A percentile compares a stretch with the other conserved stretches of the same genome.
These are phyloP conservation scores for Pollenia angustigena DNA, from an alignment of 2,888 invertebrate genomes.

Conservation along the genomic window DNA sequence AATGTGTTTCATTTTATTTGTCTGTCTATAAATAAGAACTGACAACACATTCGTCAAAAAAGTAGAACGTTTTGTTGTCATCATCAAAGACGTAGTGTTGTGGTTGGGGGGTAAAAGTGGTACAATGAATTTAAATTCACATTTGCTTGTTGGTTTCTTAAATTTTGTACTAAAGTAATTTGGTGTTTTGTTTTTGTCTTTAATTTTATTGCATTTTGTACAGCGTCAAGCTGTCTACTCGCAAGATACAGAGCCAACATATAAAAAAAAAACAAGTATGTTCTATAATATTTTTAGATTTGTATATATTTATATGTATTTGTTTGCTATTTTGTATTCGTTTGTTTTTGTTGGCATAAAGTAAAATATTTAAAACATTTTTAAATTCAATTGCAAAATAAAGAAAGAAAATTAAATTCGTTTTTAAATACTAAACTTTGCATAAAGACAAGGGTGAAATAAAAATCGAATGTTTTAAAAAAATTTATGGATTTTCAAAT, in stretches of 20 bases:
- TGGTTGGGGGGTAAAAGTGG: conserved; percentile 27
- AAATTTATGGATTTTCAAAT: too few relatives aligned
- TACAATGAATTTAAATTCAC: conserved; percentile 55
- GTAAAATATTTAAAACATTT: conserved; percentile 34
- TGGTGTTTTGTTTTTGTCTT: conserved; percentile 9
- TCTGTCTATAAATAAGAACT: conserved; percentile 64
- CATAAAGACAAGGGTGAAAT: too few relatives aligned
- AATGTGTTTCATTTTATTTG: conserved; percentile 48
- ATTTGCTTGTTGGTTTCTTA: conserved; percentile 46
- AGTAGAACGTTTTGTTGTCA: conserved; percentile 53
- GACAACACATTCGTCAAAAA: conserved; percentile 69
- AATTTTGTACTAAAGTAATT: conserved; percentile 34
- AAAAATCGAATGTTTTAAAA: too few relatives aligned
- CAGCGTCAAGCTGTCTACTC: conserved; percentile 71
- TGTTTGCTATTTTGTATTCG: conserved; percentile 28
- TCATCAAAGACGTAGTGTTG: conserved; percentile 15
- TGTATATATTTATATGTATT: conserved; percentile 24
- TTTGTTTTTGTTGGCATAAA: conserved; percentile 33
- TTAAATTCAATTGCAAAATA: conserved; percentile 38
- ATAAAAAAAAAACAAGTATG: not conserved
- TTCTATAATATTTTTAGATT: not conserved
- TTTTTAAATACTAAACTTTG: too few relatives aligned
- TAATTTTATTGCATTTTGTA: conserved; percentile 60
- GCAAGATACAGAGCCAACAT: conserved; percentile 35
- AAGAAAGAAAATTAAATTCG: not conserved